These are phyloP conservation scores for Formica selysi DNA, from an alignment of 1,140 invertebrate genomes.

Conservation along the genomic window DNA sequence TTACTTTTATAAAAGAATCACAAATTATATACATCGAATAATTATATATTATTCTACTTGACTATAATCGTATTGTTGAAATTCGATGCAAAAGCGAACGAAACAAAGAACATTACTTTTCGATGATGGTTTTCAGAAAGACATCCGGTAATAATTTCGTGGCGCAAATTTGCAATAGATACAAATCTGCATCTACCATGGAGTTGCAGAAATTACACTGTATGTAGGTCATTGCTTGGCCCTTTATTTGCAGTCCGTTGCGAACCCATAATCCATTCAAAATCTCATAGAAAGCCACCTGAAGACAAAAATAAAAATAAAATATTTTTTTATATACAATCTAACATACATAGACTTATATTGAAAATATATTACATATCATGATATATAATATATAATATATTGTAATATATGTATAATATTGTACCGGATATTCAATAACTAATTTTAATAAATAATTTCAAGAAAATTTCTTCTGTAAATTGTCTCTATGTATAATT, in stretches of 20 bases:
- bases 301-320: constrained; percentile 78
- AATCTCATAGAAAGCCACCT: constrained; percentile 98
- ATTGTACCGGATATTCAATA: not conserved
- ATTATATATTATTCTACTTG: not conserved
- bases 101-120: constrained; percentile 89
- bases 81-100: not conserved
- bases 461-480: not conserved
- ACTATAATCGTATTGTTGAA: not conserved
- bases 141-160: constrained; percentile 94
- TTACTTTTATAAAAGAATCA: too few relatives aligned
- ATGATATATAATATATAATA: constrained; percentile 7
- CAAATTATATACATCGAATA: not conserved
- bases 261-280: constrained; percentile 97
- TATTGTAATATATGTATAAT: not conserved
- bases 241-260: constrained; percentile 98
- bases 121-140: constrained; percentile 95
- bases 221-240: constrained; percentile 99
- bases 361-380: too few relatives aligned
- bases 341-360: not conserved
- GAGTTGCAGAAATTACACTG: constrained; percentile 99
- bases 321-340: constrained; percentile 28
- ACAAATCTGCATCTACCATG: constrained; percentile 98
- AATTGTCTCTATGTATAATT: not conserved
- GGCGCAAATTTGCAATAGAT: constrained; percentile 96
- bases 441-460: not conserved